Conservation (phyloP, 2,888 invertebrate genomes). For the Parnassius mnemosyne region DNA sequence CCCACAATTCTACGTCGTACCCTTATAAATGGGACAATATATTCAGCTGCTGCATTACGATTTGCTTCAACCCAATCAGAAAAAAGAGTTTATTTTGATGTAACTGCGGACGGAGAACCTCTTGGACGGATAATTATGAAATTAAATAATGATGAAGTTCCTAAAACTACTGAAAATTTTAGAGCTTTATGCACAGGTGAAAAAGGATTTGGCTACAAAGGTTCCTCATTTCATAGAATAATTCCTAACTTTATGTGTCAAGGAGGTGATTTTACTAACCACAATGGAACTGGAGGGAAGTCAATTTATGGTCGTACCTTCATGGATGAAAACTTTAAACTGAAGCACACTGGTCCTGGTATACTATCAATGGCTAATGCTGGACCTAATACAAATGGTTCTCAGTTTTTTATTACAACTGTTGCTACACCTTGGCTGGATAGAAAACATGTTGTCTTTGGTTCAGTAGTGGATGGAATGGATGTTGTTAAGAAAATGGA, state of each 20-base stretch:
- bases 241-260: slow-evolving; percentile 98
- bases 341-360: slow-evolving; percentile 95
- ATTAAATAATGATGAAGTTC: slow-evolving; percentile 92
- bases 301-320: slow-evolving; percentile 97
- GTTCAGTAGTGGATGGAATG: slow-evolving; percentile 94
- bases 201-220: slow-evolving; percentile 90
- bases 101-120: slow-evolving; percentile 88
- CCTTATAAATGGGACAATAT: slow-evolving; percentile 61
- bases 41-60: slow-evolving; percentile 65
- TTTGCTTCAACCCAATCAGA: slow-evolving; percentile 66
- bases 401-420: slow-evolving; percentile 98
- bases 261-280: slow-evolving; percentile 95
- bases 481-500: slow-evolving; percentile 94
- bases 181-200: slow-evolving; percentile 89
- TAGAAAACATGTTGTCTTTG: slow-evolving; percentile 96
- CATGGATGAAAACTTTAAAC: slow-evolving; percentile 96
- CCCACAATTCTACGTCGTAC: slow-evolving; percentile 55
- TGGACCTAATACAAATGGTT: slow-evolving; percentile 97
- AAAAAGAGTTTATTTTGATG: slow-evolving; percentile 90
- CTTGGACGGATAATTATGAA: slow-evolving; percentile 94
- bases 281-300: slow-evolving; percentile 96
- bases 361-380: slow-evolving; percentile 97
- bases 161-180: slow-evolving; percentile 97
- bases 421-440: slow-evolving; percentile 97
- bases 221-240: slow-evolving; percentile 92